Evolutionary conservation across 2,797 vertebrate genomes (phyloP), one percentile per base, ranked within the genome.

Genomic region (Rhyacichthys aspro): DNA sequence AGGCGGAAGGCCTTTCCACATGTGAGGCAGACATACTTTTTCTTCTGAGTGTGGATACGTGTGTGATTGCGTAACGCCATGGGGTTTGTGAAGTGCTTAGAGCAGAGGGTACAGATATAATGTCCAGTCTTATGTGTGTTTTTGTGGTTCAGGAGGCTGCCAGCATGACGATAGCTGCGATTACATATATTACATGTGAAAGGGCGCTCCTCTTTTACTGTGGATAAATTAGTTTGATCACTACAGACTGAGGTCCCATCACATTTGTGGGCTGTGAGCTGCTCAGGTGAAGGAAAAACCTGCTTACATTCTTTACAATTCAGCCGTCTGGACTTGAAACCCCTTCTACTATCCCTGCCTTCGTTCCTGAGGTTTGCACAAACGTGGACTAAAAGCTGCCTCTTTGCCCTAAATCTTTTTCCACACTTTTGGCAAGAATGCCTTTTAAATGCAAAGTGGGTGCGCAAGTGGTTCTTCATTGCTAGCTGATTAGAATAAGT

Each of bases 381-480:
- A 48, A 82, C 60, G 14, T 94, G 92, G 48, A 67, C 78, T 43
- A 85, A 69, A 23, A 91, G 83, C 78, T 91, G 94, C 74, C 88
- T 94, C 83, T 79, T 91, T 55, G 85, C 91, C 71, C 85, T 70
- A 34, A 94, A 94, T 48, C 86, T 88, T 75, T 90, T 92, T 37
- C 91, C 87, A 45, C 94, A 95, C 46, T 89, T 93, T 64, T 65
- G 89, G 79, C 90, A 94, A 19, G 74, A 83, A 59, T 94, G 87
- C 47, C 88, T 93, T 55, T 92, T 92, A 56, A 86, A 88, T 5
- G 94, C 91, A 16, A 93, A 93, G 65, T 96, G 95, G 54, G 91
- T 94, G 17, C 93, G 92, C 81, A 94, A 82, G 84, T 96, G 95
- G 88, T 96, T 95, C 76, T 93, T 95, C 81, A 95, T 90, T 3